Percentiles rank a stretch among this genome's conserved stretches.
These are phyloP conservation scores for Helicoverpa zea DNA, from an alignment of 1,140 invertebrate genomes.

Conservation along the genomic window DNA sequence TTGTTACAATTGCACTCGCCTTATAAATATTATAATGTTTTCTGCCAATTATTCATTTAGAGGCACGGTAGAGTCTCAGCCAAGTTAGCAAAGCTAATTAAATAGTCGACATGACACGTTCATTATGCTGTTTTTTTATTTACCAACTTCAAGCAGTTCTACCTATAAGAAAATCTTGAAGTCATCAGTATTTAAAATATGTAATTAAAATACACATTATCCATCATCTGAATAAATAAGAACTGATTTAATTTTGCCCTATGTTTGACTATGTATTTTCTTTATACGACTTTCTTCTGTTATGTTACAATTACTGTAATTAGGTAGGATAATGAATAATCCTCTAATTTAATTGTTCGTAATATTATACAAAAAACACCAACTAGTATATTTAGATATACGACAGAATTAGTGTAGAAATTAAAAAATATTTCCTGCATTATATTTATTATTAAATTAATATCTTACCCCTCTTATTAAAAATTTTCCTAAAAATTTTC, in stretches of 20 bases:
- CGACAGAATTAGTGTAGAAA: constrained; percentile 54
- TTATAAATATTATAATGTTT: not conserved
- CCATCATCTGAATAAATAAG: too few species aligned
- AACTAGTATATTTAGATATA: constrained; percentile 74
- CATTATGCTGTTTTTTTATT: too few species aligned
- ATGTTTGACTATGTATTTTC: not conserved
- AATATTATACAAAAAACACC: constrained; percentile 73
- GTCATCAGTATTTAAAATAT: too few species aligned
- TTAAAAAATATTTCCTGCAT: constrained; percentile 59
- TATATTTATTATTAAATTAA: constrained; percentile 56
- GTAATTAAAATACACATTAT: too few species aligned
- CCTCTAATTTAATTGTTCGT: constrained; percentile 58
- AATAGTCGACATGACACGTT: too few species aligned
- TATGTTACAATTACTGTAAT: constrained; percentile 35
- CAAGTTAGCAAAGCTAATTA: too few species aligned
- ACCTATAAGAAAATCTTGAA: too few species aligned
- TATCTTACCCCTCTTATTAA: constrained; percentile 57
- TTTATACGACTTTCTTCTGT: not conserved
- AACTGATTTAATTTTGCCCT: too few species aligned
- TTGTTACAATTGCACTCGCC: not conserved
- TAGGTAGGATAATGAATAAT: constrained; percentile 52
- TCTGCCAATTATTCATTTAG: too few species aligned
- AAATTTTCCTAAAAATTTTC: constrained; percentile 59
- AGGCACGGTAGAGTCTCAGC: too few species aligned
- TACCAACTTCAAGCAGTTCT: too few species aligned